Evolutionary conservation across 2,888 invertebrate genomes (phyloP).

Genomic region (Ypsolopha sequella): DNA sequence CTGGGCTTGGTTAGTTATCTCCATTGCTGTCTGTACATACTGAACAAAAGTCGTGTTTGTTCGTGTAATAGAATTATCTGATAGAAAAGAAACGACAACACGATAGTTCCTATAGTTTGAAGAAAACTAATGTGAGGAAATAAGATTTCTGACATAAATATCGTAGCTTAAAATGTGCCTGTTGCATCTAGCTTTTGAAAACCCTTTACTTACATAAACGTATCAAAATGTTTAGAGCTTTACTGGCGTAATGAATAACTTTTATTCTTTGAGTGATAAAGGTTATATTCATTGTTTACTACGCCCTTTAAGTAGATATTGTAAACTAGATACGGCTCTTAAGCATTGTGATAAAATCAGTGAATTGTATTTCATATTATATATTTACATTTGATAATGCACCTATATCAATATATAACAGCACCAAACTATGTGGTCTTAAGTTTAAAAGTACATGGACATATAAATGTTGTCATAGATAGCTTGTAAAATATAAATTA

Average conservation of each 20-base stretch:
- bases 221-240: too few species aligned
- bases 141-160: too few species aligned
- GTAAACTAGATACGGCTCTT: background rate
- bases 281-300: too few species aligned
- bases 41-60: background rate
- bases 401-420: slow-evolving; percentile 12
- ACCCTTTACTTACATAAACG: too few species aligned
- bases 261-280: too few species aligned
- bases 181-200: background rate
- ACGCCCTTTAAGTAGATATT: too few species aligned
- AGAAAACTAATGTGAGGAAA: background rate
- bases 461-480: slow-evolving; percentile 12
- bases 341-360: slow-evolving; percentile 17
- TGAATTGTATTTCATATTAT: slow-evolving; percentile 11
- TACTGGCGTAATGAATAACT: too few species aligned
- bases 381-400: slow-evolving; percentile 14
- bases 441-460: background rate
- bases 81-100: too few species aligned
- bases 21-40: too few species aligned
- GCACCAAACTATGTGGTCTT: slow-evolving; percentile 19
- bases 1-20: too few species aligned
- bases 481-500: slow-evolving; percentile 8
- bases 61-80: too few species aligned
- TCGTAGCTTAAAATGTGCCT: background rate
- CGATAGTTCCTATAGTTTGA: background rate